Percentiles rank a stretch among this genome's conserved stretches.
These are phyloP conservation scores for Amazona vittata DNA, from an alignment of 2,113 vertebrate genomes.

Conservation along the genomic window DNA sequence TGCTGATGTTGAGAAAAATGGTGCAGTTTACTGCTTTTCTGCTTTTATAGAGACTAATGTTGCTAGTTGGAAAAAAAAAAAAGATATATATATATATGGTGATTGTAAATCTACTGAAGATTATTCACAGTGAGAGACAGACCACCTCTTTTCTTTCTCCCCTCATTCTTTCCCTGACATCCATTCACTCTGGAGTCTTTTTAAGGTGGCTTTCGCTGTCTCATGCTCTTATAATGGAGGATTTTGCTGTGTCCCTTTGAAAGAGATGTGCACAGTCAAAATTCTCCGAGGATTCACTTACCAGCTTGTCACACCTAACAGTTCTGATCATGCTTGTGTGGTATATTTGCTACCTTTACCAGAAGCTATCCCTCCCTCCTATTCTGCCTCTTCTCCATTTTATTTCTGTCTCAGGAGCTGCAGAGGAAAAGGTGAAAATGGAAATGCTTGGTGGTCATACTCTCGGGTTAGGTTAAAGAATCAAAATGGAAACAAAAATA, in stretches of 20 bases:
- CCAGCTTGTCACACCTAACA: background rate
- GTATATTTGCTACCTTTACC: background rate
- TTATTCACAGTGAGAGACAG: background rate
- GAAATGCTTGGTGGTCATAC: conserved; percentile 29
- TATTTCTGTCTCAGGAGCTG: background rate
- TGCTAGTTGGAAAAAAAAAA: background rate
- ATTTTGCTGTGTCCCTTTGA: background rate
- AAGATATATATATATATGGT: background rate
- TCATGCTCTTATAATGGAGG: background rate
- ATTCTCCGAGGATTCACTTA: background rate
- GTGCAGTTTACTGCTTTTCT: background rate
- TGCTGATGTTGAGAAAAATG: background rate
- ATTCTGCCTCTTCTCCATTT: background rate
- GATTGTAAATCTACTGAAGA: background rate
- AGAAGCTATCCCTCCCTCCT: background rate
- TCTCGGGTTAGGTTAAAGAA: background rate
- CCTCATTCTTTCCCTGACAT: background rate
- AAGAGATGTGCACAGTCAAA: background rate
- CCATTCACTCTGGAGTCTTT: background rate
- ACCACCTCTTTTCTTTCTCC: background rate
- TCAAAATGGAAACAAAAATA: background rate
- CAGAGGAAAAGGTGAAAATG: conserved; percentile 17
- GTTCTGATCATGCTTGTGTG: background rate
- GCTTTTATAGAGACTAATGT: background rate
- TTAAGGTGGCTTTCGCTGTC: conserved; percentile 16